Percentiles rank a stretch among this genome's conserved stretches.
Conservation (phyloP, 1,140 invertebrate species). For the Drosophila littoralis region DNA sequence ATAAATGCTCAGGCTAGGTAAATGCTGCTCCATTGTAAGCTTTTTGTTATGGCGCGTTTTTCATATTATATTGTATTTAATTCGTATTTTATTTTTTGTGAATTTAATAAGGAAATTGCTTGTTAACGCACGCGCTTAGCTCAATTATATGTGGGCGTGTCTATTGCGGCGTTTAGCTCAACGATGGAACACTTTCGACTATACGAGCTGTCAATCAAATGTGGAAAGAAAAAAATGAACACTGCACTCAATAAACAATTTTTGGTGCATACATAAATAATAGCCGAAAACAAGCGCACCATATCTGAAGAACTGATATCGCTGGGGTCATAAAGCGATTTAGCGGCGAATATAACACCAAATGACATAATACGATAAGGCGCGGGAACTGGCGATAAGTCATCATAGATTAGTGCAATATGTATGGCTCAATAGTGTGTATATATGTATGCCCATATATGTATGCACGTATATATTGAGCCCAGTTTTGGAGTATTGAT, state of each 20-base stretch:
- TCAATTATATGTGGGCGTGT: conserved; percentile 20
- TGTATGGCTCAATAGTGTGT: conserved; percentile 6
- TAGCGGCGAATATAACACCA: conserved; percentile 43
- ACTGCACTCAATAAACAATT: conserved; percentile 58
- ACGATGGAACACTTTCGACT: conserved; percentile 35
- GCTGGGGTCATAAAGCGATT: conserved; percentile 63
- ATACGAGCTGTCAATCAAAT: conserved; percentile 56
- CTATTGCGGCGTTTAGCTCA: conserved; percentile 17
- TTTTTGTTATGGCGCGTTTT: not conserved
- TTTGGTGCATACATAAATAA: conserved; percentile 47
- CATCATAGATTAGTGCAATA: conserved; percentile 29
- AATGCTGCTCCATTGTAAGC: conserved; percentile 19
- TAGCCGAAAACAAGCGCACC: conserved; percentile 34
- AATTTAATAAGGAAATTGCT: conserved; percentile 80
- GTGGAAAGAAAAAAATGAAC: conserved; percentile 15
- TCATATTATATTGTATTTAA: conserved; percentile 38
- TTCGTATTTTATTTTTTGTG: conserved; percentile 49
- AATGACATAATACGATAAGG: conserved; percentile 62
- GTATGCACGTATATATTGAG: not conserved
- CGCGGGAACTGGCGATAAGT: conserved; percentile 17
- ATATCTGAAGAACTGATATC: conserved; percentile 59
- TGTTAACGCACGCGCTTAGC: conserved; percentile 56
- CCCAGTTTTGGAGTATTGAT: not conserved
- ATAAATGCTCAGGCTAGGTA: conserved; percentile 62
- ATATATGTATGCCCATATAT: not conserved